These are phyloP conservation scores for Phalacrocorax carbo DNA, from an alignment of 2,113 vertebrate genomes.

Conservation along the genomic window DNA sequence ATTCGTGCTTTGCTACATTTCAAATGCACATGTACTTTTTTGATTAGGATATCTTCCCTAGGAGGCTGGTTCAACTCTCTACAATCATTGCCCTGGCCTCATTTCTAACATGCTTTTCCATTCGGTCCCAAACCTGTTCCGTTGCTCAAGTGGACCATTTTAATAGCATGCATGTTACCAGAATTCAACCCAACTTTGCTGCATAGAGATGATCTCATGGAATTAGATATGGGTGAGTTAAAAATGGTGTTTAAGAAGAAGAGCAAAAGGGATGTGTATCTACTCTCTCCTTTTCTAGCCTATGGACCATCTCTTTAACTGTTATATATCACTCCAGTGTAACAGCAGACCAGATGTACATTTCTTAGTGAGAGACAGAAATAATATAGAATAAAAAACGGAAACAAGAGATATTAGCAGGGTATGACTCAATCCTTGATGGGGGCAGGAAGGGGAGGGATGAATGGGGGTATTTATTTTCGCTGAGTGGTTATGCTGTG, in stretches of 20 bases:
- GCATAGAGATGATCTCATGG: not conserved
- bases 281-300: not conserved
- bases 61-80: not conserved
- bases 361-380: conserved; percentile 32
- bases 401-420: not conserved
- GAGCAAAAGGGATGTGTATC: not conserved
- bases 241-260: not conserved
- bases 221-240: not conserved
- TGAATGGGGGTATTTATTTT: conserved; percentile 10
- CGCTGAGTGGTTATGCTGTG: conserved; percentile 48
- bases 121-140: not conserved
- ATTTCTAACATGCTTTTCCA: conserved; percentile 1
- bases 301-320: not conserved
- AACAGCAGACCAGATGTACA: not conserved
- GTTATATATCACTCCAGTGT: not conserved
- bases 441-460: not conserved
- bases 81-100: not conserved
- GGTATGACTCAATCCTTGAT: not conserved
- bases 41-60: conserved; percentile 32
- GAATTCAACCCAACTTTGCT: not conserved
- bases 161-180: not conserved
- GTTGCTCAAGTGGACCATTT: not conserved
- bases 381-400: conserved; percentile 19
- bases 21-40: not conserved
- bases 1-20: conserved; percentile 3